A percentile compares a stretch with the other conserved stretches of the same genome.
These are phyloP conservation scores for Halcyon smyrnensis DNA, from an alignment of 2,797 vertebrate genomes.

Conservation along the genomic window DNA sequence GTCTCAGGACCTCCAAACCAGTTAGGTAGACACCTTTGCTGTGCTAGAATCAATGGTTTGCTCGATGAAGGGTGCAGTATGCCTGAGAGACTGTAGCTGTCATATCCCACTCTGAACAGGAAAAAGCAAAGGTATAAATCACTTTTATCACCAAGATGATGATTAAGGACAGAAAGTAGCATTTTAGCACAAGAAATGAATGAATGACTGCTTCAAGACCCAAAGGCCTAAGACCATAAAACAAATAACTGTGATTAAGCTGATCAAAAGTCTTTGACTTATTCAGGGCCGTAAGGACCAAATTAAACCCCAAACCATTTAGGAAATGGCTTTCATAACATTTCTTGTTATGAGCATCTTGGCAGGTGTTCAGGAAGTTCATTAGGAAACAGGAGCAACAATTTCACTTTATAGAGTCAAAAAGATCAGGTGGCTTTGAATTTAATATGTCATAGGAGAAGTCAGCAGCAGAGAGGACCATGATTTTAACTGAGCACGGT, in stretches of 20 bases:
- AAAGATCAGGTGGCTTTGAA: neutral
- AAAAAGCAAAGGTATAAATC: slow-evolving; percentile 55
- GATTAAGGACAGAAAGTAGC: slow-evolving; percentile 19
- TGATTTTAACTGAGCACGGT: neutral
- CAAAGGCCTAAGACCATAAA: slow-evolving; percentile 39
- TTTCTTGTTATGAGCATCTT: slow-evolving; percentile 21
- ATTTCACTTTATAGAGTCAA: neutral
- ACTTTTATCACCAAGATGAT: neutral
- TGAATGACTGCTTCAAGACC: neutral
- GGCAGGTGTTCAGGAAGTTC: slow-evolving; percentile 19
- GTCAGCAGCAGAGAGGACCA: neutral
- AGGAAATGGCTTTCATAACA: slow-evolving; percentile 39
- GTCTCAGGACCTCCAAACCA: neutral
- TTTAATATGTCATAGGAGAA: neutral
- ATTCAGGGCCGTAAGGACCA: slow-evolving; percentile 6
- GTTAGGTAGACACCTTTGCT: slow-evolving; percentile 6
- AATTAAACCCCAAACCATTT: slow-evolving; percentile 46
- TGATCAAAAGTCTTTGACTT: slow-evolving; percentile 54
- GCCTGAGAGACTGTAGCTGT: slow-evolving; percentile 55
- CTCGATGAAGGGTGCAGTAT: neutral
- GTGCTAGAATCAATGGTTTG: slow-evolving; percentile 55
- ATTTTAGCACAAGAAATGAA: neutral
- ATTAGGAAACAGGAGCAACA: slow-evolving; percentile 23
- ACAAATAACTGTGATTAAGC: slow-evolving; percentile 50
- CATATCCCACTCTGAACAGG: slow-evolving; percentile 7